These are phyloP conservation scores for Holothuria scabra DNA, from an alignment of 53 echinoderm and acorn worm species.

Conservation along the genomic window DNA sequence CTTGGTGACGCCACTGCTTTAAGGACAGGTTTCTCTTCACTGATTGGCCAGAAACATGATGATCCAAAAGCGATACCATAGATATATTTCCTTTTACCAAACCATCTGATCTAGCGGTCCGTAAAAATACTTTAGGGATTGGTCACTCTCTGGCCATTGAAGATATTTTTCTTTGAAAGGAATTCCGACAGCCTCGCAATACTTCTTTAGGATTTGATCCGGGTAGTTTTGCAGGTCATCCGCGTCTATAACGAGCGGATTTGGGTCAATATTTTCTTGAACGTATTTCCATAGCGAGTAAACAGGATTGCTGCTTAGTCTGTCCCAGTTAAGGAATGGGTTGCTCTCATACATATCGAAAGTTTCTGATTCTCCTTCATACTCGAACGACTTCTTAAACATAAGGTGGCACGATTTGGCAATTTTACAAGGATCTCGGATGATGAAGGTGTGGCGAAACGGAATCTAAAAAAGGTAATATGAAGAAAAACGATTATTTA, in stretches of 20 bases:
- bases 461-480: background rate
- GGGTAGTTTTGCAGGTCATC: constrained; percentile 44
- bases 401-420: background rate
- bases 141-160: constrained; percentile 1
- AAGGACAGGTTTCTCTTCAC: background rate
- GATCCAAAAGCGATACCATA: background rate
- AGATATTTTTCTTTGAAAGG: constrained; percentile 24
- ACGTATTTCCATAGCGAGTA: constrained; percentile 20
- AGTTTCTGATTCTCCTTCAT: constrained; percentile 9
- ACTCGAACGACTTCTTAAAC: background rate
- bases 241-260: constrained; percentile 37
- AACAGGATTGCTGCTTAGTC: background rate
- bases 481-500: too few species aligned
- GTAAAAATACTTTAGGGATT: constrained; percentile 3
- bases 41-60: background rate
- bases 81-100: background rate
- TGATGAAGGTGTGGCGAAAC: constrained; percentile 30
- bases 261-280: constrained; percentile 23
- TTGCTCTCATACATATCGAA: background rate
- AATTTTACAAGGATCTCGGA: constrained; percentile 12
- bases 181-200: constrained; percentile 25
- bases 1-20: too few species aligned
- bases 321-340: constrained; percentile 28
- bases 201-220: background rate
- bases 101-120: constrained; percentile 5